phyloP scores from a whole-genome alignment of 2,888 invertebrate genomes.

The Macrophya annulata region DNA sequence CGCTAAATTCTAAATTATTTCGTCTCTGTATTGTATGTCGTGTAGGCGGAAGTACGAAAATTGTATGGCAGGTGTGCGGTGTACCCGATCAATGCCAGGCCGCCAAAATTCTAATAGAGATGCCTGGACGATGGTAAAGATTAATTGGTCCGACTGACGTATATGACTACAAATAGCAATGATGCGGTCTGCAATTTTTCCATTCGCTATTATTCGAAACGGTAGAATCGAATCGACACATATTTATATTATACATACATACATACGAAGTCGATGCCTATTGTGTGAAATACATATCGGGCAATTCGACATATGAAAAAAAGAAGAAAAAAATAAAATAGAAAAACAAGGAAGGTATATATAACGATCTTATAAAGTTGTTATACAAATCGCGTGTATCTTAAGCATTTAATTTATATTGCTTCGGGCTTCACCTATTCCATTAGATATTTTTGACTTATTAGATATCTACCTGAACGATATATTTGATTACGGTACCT shows the following conservation, averaged over 20 bases:
- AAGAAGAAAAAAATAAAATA: neutral
- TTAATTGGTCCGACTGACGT: constrained; percentile 51
- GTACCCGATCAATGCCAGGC: constrained; percentile 14
- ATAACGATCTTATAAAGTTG: constrained; percentile 32
- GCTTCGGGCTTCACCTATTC: constrained; percentile 10
- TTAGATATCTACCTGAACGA: constrained; percentile 35
- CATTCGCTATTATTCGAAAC: constrained; percentile 11
- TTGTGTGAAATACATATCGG: neutral
- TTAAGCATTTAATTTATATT: constrained; percentile 9
- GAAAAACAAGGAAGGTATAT: neutral
- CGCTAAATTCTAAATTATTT: constrained; percentile 29
- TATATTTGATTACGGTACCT: constrained; percentile 44
- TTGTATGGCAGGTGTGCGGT: constrained; percentile 26
- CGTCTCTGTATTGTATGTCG: neutral
- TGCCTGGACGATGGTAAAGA: constrained; percentile 12
- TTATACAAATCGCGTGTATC: constrained; percentile 31
- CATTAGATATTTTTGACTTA: constrained; percentile 24
- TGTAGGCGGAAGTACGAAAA: constrained; percentile 28
- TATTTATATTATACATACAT: neutral
- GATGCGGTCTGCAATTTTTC: constrained; percentile 36
- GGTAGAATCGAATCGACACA: neutral
- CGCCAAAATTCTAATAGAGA: neutral
- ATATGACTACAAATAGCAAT: constrained; percentile 44
- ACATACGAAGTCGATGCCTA: constrained; percentile 4
- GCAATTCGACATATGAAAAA: neutral